phyloP scores from a whole-genome alignment of 2,888 invertebrate species.

The Drosophila gaucha region DNA sequence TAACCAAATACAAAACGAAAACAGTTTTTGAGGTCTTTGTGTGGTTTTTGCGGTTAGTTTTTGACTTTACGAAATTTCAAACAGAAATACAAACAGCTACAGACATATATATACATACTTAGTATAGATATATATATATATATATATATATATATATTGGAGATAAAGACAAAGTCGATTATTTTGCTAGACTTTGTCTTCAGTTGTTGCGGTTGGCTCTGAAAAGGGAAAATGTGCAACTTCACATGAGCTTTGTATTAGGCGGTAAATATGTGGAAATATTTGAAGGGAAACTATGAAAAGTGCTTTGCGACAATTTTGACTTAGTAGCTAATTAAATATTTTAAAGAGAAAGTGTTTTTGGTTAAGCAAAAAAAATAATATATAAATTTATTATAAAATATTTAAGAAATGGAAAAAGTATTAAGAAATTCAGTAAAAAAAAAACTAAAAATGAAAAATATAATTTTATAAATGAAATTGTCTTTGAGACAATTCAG shows the following conservation, averaged over 20 bases:
- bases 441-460: too few species aligned
- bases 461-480: too few species aligned
- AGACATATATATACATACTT: conserved; percentile 4
- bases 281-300: not conserved
- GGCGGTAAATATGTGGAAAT: conserved; percentile 17
- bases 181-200: conserved; percentile 17
- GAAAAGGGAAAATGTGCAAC: conserved; percentile 25
- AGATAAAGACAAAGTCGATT: conserved; percentile 28
- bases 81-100: conserved; percentile 1
- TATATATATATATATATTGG: not conserved
- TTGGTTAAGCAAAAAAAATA: not conserved
- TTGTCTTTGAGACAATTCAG: too few species aligned
- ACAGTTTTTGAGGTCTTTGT: conserved; percentile 31
- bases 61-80: conserved; percentile 22
- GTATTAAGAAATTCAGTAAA: too few species aligned
- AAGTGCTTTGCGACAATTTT: not conserved
- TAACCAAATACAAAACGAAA: conserved; percentile 27
- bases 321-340: not conserved
- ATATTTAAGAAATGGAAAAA: not conserved
- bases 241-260: conserved; percentile 15
- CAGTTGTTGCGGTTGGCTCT: conserved; percentile 31
- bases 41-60: conserved; percentile 47
- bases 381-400: not conserved
- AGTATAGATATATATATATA: conserved; percentile 1
- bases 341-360: not conserved